Base-by-base conservation (phyloP, 2,113 vertebrate genomes). In the Oryctolagus cuniculus region DNA sequence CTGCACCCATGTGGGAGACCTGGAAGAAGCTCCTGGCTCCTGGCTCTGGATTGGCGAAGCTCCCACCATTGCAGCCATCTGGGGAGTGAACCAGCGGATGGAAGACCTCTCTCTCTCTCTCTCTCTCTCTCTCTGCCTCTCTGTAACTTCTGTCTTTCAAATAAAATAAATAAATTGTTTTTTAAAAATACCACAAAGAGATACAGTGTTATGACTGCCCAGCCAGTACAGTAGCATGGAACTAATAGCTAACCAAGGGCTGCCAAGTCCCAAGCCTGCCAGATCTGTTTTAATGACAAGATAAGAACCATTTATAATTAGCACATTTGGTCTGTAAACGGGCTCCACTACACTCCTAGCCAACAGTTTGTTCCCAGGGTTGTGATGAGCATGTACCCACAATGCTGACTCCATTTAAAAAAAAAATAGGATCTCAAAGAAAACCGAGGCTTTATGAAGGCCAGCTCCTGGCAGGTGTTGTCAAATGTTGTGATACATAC, bases 221-320 rank as follows among this genome's bases (percentile, higher is more conserved):
- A 81, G 67, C 90, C n/a, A 15, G 72, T 83, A 94, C 90, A 93
- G 97, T 95, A 93, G 96, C 95, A 81, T 77, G 78, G 49, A 95
- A 91, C 84, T 96, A 96, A 96, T 51, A 93, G 87, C 81, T 86
- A 81, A 81, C 66, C 38, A 67, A 91, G 84, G 69, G 77, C 66
- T 95, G 93, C 93, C 96, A 97, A 97, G 90, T 90, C 53, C 67
- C 25, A 17, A 95, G 63, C 77, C 77, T 94, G 90, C 90, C 96
- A 96, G 95, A 96, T 95, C 85, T 90, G 64, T 74, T 90, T 91
- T 92, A 96, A 96, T 78, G 95, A 85, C 93, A 97, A 96, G 96
- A 97, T 96, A 97, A 96, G 95, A 96, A 89, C 64, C 90, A 94
- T 94, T 90, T 88, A 96, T 96, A 96, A 96, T 97, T 95, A 95